Base-by-base conservation (phyloP, 1,140 invertebrate species). In the Drosophila yakuba region DNA sequence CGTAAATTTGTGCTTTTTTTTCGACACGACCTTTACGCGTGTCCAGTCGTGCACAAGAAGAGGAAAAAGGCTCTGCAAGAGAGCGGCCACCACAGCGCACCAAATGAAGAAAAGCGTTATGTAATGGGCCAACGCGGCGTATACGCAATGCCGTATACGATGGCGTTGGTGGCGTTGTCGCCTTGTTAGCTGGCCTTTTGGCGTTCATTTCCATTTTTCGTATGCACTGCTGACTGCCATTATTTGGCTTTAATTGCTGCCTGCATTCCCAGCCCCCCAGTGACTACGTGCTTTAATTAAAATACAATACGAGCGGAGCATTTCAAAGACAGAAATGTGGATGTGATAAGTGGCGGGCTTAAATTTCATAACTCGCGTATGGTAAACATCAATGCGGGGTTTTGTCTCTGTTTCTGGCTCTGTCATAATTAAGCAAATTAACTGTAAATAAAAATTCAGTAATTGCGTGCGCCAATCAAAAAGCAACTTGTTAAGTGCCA, bases 201-300 rank as follows among this genome's bases (percentile, higher is more conserved):
- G 79, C 83, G 83, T 86, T 88, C 79, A 79, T 83, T 89, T 88
- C 56, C 79, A 89, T 88, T 88, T 88, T 74, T 88, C 76, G 76
- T 71, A 89, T 88, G 83, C 83, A 86, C 81, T 77, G 75, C 76
- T 79, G 83, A 76, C 74, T 80, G 64, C 78, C 84, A 88, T 89
- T 88, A 88, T 88, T 88, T 83, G 83, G 72, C 84, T 88, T 88
- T 88, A 89, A 88, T 88, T 88, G 83, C 83, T 83, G 83, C 84
- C 81, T 86, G 78, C 20, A 32, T 32, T 32, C 54, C 69, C 39
- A 36, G 28, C 8, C 11, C 20, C 39, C 15, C 17, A 11, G 23
- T 51, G 44, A 61, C 51, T 62, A 88, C 83, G 84, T 88, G 83
- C 78, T 83, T 86, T 88, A 88, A 88, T 88, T 88, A 88, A 88